A percentile compares a stretch with the other conserved stretches of the same genome.
phyloP scores from a whole-genome alignment of 1,140 invertebrate species.

The Ceratoteleas bidentatus region DNA sequence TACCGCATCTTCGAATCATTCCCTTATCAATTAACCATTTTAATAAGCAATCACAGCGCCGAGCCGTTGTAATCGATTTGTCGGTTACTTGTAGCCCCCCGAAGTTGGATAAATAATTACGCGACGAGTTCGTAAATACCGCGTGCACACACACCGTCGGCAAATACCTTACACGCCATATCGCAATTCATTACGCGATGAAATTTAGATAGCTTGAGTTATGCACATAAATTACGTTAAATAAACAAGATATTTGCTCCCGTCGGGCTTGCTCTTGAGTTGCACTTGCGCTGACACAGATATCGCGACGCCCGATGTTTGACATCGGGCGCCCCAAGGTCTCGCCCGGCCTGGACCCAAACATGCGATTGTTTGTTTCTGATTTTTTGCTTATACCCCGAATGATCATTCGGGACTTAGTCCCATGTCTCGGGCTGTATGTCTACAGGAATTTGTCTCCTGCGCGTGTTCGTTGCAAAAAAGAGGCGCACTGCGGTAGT shows the following conservation, averaged over 20 bases:
- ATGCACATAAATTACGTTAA: slow-evolving; percentile 55
- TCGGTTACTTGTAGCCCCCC: background rate
- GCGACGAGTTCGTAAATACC: slow-evolving; percentile 26
- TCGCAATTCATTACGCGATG: slow-evolving; percentile 45
- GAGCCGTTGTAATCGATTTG: slow-evolving; percentile 5
- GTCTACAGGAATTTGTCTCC: no score
- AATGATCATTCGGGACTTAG: no score
- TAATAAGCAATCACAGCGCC: slow-evolving; percentile 27
- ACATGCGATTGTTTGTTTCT: no score
- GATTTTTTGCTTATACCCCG: no score
- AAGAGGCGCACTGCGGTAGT: slow-evolving; percentile 35
- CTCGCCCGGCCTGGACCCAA: background rate
- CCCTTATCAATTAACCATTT: slow-evolving; percentile 26
- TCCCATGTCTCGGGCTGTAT: no score
- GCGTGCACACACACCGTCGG: slow-evolving; percentile 11
- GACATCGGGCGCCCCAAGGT: slow-evolving; percentile 2
- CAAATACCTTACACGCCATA: slow-evolving; percentile 39
- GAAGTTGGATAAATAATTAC: slow-evolving; percentile 18
- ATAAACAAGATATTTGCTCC: slow-evolving; percentile 53
- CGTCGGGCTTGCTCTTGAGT: slow-evolving; percentile 27
- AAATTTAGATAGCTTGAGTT: slow-evolving; percentile 49
- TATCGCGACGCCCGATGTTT: slow-evolving; percentile 5
- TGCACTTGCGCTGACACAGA: slow-evolving; percentile 31
- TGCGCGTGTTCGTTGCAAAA: slow-evolving; percentile 33
- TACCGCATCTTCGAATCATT: slow-evolving; percentile 30